Percentiles rank a stretch among this genome's conserved stretches.
Evolutionary conservation across 1,140 invertebrate genomes (phyloP).

Genomic region (Drosophila kanapiae): DNA sequence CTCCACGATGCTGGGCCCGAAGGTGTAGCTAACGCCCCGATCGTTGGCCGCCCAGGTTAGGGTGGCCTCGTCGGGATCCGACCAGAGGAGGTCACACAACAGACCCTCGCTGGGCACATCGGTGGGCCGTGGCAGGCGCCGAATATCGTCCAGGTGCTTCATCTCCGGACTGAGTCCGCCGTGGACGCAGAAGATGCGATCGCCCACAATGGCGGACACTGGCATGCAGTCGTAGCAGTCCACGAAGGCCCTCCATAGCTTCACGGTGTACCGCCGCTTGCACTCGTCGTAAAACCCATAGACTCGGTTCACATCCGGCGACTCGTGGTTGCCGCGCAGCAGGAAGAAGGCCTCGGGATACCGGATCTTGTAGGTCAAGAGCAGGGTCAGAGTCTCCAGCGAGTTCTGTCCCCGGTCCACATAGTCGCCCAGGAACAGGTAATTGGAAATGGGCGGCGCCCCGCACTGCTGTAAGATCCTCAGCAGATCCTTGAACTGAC

Average conservation of each 20-base stretch:
- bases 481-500: conserved; percentile 42
- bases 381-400: conserved; percentile 28
- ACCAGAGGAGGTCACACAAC: conserved; percentile 99
- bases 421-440: conserved; percentile 49
- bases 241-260: conserved; percentile 87
- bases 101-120: conserved; percentile 99
- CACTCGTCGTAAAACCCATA: conserved; percentile 53
- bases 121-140: conserved; percentile 99
- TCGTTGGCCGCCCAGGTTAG: conserved; percentile 28
- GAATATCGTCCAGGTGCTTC: conserved; percentile 99
- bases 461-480: conserved; percentile 41
- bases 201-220: conserved; percentile 99
- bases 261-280: conserved; percentile 38
- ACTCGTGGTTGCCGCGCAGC: conserved; percentile 89
- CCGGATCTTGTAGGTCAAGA: conserved; percentile 39
- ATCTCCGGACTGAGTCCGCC: conserved; percentile 99
- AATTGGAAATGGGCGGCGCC: conserved; percentile 21
- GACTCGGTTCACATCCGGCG: conserved; percentile 86
- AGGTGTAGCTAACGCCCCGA: conserved; percentile 43
- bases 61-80: conserved; percentile 89
- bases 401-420: conserved; percentile 43
- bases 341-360: conserved; percentile 42
- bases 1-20: conserved; percentile 19
- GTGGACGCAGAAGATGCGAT: conserved; percentile 99
- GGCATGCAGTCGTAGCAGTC: conserved; percentile 95